Conservation (phyloP, 2,888 invertebrate species). For the Xestia sexstrigata region DNA sequence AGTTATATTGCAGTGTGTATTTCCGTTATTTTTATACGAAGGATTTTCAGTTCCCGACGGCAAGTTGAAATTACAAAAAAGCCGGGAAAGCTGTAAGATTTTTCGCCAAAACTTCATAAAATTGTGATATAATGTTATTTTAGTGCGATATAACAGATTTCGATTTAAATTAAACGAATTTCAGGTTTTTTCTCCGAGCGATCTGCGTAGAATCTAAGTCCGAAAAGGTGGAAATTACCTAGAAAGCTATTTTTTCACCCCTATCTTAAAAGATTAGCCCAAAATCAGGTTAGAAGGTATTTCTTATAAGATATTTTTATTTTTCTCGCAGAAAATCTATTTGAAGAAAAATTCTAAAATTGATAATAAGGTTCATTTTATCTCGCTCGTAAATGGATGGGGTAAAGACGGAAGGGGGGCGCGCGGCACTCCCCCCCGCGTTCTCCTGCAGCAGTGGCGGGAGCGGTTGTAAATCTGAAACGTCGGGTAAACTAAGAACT, state of each 20-base stretch:
- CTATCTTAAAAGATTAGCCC: accelerated
- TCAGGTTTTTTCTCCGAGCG: neutral
- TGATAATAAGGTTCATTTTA: constrained; percentile 16
- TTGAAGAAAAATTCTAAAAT: neutral
- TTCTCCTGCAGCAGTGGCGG: neutral
- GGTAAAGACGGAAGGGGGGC: constrained; percentile 16
- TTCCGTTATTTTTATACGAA: neutral
- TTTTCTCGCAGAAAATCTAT: neutral
- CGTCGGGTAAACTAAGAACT: neutral
- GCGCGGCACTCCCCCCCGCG: neutral
- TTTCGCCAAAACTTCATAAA: neutral
- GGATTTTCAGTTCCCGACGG: constrained; percentile 19
- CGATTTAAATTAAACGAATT: neutral
- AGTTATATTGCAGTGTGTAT: neutral
- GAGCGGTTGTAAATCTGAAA: neutral
- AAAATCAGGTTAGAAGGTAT: neutral
- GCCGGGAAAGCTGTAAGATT: neutral
- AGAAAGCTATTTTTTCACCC: neutral
- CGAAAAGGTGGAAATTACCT: neutral
- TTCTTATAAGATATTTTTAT: neutral
- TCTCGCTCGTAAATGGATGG: constrained; percentile 14
- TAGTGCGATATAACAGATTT: too few relatives aligned
- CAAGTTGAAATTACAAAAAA: neutral
- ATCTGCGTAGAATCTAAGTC: neutral
- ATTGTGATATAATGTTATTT: neutral